Evolutionary conservation across 37 sponge, comb jelly and placozoan genomes (phyloP).

Genomic region (Ephydatia muelleri): DNA sequence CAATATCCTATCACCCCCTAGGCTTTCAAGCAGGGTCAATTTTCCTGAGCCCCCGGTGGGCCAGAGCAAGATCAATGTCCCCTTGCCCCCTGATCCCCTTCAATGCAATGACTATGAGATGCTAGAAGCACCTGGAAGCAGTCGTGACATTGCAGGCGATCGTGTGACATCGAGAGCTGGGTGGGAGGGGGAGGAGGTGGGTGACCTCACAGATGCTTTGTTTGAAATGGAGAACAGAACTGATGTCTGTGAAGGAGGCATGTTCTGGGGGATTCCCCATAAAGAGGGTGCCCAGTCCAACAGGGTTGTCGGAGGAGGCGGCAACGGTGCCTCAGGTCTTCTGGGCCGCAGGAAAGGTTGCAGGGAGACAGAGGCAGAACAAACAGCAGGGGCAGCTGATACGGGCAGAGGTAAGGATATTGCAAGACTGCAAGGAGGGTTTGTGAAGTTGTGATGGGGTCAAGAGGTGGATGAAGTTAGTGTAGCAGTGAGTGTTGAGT

Average conservation of each 20-base stretch:
- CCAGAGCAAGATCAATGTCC: background rate
- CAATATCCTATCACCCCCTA: background rate
- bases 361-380: background rate
- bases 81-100: background rate
- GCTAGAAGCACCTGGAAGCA: background rate
- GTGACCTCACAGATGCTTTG: slow-evolving; percentile 48
- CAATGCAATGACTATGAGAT: background rate
- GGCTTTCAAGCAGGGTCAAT: background rate
- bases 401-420: slow-evolving; percentile 4
- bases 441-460: background rate
- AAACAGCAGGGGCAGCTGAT: background rate
- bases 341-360: background rate
- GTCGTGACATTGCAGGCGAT: background rate
- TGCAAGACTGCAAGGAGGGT: too few relatives aligned
- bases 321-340: background rate
- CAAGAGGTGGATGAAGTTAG: too few relatives aligned
- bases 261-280: slow-evolving; percentile 1
- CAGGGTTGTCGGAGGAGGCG: background rate
- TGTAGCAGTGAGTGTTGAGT: too few relatives aligned
- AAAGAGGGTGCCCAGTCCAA: background rate
- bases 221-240: slow-evolving; percentile 41
- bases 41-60: background rate
- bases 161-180: background rate
- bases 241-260: slow-evolving; percentile 24
- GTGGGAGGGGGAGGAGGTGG: background rate